Evolutionary conservation across 1,140 invertebrate genomes (phyloP), one percentile per base, ranked within the genome.

Genomic region (Melitaea cinxia): DNA sequence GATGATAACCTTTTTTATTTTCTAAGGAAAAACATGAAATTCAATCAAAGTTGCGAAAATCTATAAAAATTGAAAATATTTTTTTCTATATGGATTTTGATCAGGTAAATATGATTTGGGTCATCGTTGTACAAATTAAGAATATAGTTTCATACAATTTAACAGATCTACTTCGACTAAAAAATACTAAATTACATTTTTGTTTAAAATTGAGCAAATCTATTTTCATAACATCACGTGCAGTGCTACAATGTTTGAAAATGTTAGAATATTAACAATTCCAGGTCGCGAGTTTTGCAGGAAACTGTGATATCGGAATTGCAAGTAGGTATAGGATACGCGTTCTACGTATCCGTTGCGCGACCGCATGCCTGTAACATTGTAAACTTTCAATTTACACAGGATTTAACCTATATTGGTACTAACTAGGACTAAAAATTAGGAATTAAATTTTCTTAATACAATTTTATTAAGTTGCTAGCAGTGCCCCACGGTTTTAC

Each of bases 231-330:
- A 33, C 21, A 33, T 17, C 28, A 19, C 17, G 23, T 54, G 14
- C 19, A 9, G 1, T 33, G 30, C 12, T 33, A 33, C 12, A 50
- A 23, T 26, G 21, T 49, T 24, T 12, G 2, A 17, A 54, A 45
- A 54, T 47, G 9, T 17, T 33, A 47, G 24, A 50, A 35, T 19
- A 59, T 42, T 59, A 33, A 37, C 45, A 60, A 50, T 45, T 49
- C 63, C 63, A 52, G 39, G 28, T 17, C 47, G 28, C 55, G 21
- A 59, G 54, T 33, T 68, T 23, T 58, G 19, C 60, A 64, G 66
- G 66, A 64, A 68, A 63, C 54, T 37, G 15, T 26, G 60, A 59
- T 68, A 68, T 64, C 66, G 47, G 54, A 55, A 37, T 59, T 45
- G 66, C 37, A 52, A 60, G 56, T n/a, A n/a, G n/a, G n/a, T 57